phyloP scores from a whole-genome alignment of 2,888 invertebrate genomes.

The Lydus trimaculatus region DNA sequence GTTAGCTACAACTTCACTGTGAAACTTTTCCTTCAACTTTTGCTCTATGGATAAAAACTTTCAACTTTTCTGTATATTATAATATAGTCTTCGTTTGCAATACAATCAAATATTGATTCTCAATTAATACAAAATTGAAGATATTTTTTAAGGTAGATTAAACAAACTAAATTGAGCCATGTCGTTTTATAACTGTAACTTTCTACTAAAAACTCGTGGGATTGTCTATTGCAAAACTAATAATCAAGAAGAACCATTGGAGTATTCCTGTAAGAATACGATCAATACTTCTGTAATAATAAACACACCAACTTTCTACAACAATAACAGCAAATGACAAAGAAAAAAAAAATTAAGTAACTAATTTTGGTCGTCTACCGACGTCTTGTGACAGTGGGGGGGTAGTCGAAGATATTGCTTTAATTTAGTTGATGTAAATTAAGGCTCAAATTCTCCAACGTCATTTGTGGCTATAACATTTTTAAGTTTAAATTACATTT shows the following conservation, averaged over 20 bases:
- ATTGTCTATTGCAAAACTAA: not conserved
- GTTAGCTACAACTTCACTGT: not conserved
- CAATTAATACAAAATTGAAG: not conserved
- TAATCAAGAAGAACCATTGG: not conserved
- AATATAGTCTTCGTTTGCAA: not conserved
- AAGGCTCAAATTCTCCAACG: slow-evolving; percentile 37
- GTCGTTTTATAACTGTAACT: not conserved
- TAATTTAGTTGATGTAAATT: slow-evolving; percentile 46
- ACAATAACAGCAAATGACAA: not conserved
- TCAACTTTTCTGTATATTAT: not conserved
- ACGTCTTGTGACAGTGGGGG: not conserved
- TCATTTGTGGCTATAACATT: slow-evolving; percentile 29
- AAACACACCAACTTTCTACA: not conserved
- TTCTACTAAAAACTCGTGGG: not conserved
- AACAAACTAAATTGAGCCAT: not conserved
- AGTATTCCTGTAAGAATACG: not conserved
- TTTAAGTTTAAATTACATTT: slow-evolving; percentile 27
- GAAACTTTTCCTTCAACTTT: not conserved
- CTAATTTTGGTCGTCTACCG: not conserved
- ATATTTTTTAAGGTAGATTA: not conserved
- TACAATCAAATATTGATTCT: not conserved
- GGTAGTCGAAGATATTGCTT: slow-evolving; percentile 36
- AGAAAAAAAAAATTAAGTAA: not conserved
- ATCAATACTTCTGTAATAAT: not conserved
- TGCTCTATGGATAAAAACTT: not conserved